phyloP scores from a whole-genome alignment of 2,888 invertebrate species.

The Erebia aethiops region DNA sequence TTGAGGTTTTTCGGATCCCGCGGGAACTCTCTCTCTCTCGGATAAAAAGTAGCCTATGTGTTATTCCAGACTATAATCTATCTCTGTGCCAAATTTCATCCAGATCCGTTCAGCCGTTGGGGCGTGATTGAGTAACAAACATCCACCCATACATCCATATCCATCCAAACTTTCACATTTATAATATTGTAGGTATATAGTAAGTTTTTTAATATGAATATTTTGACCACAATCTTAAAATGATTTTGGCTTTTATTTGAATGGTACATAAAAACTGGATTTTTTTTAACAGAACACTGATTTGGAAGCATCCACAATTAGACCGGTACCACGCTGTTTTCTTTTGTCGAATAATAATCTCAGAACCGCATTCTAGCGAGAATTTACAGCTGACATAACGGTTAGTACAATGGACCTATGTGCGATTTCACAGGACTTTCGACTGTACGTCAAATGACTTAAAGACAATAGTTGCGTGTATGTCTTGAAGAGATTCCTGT shows the following conservation, averaged over 20 bases:
- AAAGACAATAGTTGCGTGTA: conserved; percentile 27
- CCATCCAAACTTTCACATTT: too few relatives aligned
- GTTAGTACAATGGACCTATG: conserved; percentile 30
- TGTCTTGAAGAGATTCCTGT: conserved; percentile 30
- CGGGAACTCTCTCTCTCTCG: too few relatives aligned
- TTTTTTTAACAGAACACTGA: neutral
- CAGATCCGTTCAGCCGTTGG: too few relatives aligned
- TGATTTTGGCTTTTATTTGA: neutral
- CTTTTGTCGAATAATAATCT: conserved; percentile 28
- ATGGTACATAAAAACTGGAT: too few relatives aligned
- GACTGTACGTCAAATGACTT: neutral
- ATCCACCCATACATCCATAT: too few relatives aligned
- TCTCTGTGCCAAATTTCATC: too few relatives aligned
- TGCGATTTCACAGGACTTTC: conserved; percentile 15
- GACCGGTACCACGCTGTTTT: conserved; percentile 20
- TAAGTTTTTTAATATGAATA: too few relatives aligned
- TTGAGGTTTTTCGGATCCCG: too few relatives aligned
- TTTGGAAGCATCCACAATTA: conserved; percentile 14
- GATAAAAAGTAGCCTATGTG: too few relatives aligned
- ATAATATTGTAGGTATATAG: too few relatives aligned
- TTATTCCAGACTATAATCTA: too few relatives aligned
- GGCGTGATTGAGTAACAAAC: too few relatives aligned
- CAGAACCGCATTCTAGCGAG: conserved; percentile 33
- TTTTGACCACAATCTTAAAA: neutral
- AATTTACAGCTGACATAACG: conserved; percentile 39